These are phyloP conservation scores for Tinea semifulvella DNA, from an alignment of 2,888 invertebrate genomes.

Conservation along the genomic window DNA sequence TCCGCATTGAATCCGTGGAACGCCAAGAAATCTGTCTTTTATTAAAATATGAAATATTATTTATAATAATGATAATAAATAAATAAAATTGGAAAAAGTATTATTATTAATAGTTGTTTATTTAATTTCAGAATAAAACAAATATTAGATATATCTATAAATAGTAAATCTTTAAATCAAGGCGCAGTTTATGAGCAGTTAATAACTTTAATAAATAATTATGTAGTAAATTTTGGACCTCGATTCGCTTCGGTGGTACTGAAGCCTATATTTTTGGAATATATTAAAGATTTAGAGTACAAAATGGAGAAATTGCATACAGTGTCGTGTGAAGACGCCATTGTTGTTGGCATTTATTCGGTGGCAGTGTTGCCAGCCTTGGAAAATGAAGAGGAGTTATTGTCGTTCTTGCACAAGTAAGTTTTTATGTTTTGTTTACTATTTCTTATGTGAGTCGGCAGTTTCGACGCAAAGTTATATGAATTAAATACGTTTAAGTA, in stretches of 20 bases:
- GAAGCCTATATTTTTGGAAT: conserved; percentile 64
- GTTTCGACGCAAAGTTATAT: too few relatives aligned
- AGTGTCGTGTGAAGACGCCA: conserved; percentile 61
- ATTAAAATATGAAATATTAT: too few relatives aligned
- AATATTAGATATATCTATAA: conserved; percentile 41
- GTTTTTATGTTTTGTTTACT: conserved; percentile 23
- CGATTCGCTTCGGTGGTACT: conserved; percentile 68
- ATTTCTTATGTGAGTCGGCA: background rate
- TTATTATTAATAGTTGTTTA: conserved; percentile 13
- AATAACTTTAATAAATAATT: conserved; percentile 42
- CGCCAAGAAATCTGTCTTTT: too few relatives aligned
- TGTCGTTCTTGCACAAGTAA: conserved; percentile 68
- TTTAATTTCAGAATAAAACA: conserved; percentile 46
- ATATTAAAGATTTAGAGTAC: conserved; percentile 68
- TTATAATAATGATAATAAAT: background rate
- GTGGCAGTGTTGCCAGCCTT: conserved; percentile 62
- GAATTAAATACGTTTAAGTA: too few relatives aligned
- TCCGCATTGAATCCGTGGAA: too few relatives aligned
- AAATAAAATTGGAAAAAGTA: background rate
- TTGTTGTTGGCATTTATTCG: conserved; percentile 70
- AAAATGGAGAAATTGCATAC: conserved; percentile 65
- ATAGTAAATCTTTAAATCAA: conserved; percentile 41
- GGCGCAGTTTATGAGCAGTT: conserved; percentile 41
- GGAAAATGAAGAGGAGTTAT: conserved; percentile 56
- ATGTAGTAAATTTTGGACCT: conserved; percentile 72